Evolutionary conservation across 2,113 vertebrate species (phyloP).

Genomic region (Uropsilus gracilis): DNA sequence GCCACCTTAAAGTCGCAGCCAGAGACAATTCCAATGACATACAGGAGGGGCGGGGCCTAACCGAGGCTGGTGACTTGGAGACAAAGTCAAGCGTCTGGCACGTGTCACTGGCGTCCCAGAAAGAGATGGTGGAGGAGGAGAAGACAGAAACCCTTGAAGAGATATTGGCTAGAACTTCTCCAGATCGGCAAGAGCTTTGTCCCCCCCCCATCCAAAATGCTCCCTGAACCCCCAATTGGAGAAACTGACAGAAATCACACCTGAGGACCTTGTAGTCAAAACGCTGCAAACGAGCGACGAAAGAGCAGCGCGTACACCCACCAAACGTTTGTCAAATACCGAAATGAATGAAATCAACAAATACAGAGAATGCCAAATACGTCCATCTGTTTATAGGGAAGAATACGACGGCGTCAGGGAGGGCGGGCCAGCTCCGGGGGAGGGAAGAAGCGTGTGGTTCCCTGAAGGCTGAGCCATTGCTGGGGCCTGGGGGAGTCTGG

Average conservation of each 20-base stretch:
- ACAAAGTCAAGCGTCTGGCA: background rate
- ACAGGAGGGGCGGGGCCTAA: accelerated
- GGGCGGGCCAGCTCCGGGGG: background rate
- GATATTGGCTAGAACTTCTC: background rate
- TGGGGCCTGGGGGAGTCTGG: no score
- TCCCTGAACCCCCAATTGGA: background rate
- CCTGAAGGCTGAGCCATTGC: no score
- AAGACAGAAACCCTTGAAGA: background rate
- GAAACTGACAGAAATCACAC: background rate
- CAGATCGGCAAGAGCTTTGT: background rate
- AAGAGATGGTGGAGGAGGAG: background rate
- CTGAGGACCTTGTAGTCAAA: background rate
- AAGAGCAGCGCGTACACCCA: background rate
- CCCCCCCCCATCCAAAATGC: background rate
- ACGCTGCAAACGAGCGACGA: background rate
- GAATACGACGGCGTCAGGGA: background rate
- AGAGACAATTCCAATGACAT: background rate
- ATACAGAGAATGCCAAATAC: background rate
- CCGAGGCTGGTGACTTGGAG: background rate
- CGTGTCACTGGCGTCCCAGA: background rate
- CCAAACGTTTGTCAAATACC: background rate
- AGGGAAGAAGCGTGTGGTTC: no score
- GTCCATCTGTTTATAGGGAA: background rate
- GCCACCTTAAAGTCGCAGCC: background rate
- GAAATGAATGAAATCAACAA: background rate